phyloP scores from a whole-genome alignment of 2,888 invertebrate genomes.

The Trachelus iudaicus region DNA sequence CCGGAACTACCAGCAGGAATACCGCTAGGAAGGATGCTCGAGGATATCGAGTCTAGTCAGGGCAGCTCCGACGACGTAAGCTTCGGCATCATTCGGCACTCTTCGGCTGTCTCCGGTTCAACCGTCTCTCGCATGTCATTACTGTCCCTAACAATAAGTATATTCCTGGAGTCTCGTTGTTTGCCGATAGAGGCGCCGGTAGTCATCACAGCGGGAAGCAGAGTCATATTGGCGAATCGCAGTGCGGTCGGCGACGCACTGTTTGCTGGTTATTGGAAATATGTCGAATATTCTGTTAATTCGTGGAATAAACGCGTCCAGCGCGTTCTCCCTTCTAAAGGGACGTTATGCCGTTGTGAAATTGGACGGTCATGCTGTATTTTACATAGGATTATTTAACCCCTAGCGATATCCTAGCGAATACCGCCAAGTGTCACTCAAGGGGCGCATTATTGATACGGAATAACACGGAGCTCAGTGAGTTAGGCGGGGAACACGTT shows the following conservation, averaged over 20 bases:
- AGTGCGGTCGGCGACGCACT: neutral
- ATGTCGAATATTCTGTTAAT: constrained; percentile 28
- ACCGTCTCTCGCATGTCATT: too few relatives aligned
- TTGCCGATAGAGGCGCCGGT: neutral
- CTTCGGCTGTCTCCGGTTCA: neutral
- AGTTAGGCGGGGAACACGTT: neutral
- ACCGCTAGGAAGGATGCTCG: too few relatives aligned
- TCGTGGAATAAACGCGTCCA: constrained; percentile 22
- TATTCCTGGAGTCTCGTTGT: too few relatives aligned
- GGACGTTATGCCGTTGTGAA: neutral
- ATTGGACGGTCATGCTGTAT: neutral
- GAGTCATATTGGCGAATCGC: neutral
- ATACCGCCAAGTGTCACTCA: neutral
- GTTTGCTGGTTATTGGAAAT: constrained; percentile 29
- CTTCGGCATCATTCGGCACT: neutral
- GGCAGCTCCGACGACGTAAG: too few relatives aligned
- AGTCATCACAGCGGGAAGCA: neutral
- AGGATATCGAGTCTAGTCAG: too few relatives aligned
- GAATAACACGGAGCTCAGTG: neutral
- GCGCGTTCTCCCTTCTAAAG: neutral
- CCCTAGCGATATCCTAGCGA: neutral
- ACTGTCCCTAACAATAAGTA: too few relatives aligned
- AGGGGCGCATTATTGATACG: neutral
- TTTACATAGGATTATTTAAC: neutral
- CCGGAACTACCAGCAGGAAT: too few relatives aligned